Evolutionary conservation across 2,113 vertebrate genomes (phyloP).

Genomic region (Polypterus senegalus): DNA sequence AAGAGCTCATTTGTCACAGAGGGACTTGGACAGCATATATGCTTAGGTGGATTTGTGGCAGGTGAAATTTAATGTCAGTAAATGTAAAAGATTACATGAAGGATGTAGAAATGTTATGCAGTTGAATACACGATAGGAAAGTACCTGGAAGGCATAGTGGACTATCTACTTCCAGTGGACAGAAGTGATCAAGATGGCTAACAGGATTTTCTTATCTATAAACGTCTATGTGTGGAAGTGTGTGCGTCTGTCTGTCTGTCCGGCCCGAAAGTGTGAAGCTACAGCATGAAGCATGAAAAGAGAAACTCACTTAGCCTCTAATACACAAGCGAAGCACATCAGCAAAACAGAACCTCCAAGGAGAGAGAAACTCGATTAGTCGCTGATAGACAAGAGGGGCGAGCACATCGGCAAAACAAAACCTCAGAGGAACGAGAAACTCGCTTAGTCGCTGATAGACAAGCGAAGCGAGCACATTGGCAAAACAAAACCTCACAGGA

Average conservation of each 20-base stretch:
- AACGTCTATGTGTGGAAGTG: slow-evolving; percentile 6
- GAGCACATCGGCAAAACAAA: too few species aligned
- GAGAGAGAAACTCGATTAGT: too few species aligned
- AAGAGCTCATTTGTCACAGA: too few species aligned
- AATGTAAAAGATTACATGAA: neutral
- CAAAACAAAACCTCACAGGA: too few species aligned
- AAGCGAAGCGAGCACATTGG: too few species aligned
- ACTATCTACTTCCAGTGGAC: neutral
- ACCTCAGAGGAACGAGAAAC: too few species aligned
- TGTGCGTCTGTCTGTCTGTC: slow-evolving; percentile 11
- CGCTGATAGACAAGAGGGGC: too few species aligned
- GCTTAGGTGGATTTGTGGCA: neutral
- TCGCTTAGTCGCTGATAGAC: too few species aligned
- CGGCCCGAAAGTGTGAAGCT: slow-evolving; percentile 25
- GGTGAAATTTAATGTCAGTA: neutral
- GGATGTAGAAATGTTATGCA: neutral
- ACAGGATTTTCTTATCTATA: neutral
- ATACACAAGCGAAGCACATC: too few species aligned
- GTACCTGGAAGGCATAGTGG: neutral
- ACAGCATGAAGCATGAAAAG: neutral
- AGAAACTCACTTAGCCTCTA: neutral
- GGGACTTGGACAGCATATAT: too few species aligned
- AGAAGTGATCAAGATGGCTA: neutral
- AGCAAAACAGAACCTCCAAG: too few species aligned
- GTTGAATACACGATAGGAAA: too few species aligned